Percentiles rank a stretch among this genome's conserved stretches.
phyloP scores from a whole-genome alignment of 2,113 vertebrate genomes.

The Brachyistius frenatus region DNA sequence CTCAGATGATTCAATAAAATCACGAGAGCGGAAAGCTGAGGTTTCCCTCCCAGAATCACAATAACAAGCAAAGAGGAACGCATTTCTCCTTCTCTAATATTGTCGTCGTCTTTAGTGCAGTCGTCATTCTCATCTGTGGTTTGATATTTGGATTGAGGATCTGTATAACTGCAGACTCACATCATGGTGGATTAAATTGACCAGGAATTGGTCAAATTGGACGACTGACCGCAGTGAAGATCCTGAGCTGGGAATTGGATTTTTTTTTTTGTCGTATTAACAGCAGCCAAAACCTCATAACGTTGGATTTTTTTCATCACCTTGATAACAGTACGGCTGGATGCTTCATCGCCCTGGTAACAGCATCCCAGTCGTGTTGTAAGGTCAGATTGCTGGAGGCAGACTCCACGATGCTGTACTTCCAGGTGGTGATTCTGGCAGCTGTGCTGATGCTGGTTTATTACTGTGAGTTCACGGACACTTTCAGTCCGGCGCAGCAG shows the following conservation, averaged over 20 bases:
- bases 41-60: neutral
- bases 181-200: neutral
- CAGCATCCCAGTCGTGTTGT: neutral
- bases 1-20: slow-evolving; percentile 50
- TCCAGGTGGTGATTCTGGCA: slow-evolving; percentile 94
- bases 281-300: too few species aligned
- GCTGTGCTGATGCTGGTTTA: slow-evolving; percentile 92
- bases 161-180: neutral
- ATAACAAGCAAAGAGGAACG: neutral
- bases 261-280: too few species aligned
- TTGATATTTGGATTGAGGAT: neutral
- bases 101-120: neutral
- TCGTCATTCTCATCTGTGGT: neutral
- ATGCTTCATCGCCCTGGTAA: neutral
- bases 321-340: neutral
- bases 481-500: slow-evolving; percentile 90
- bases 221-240: too few species aligned
- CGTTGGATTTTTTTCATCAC: neutral
- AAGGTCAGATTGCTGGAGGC: neutral
- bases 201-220: too few species aligned
- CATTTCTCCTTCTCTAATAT: neutral
- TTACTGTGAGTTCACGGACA: slow-evolving; percentile 95
- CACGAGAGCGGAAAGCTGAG: slow-evolving; percentile 31
- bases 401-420: slow-evolving; percentile 88
- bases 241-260: too few species aligned